These are phyloP conservation scores for Drusus annulatus DNA, from an alignment of 1,140 invertebrate species.

Conservation along the genomic window DNA sequence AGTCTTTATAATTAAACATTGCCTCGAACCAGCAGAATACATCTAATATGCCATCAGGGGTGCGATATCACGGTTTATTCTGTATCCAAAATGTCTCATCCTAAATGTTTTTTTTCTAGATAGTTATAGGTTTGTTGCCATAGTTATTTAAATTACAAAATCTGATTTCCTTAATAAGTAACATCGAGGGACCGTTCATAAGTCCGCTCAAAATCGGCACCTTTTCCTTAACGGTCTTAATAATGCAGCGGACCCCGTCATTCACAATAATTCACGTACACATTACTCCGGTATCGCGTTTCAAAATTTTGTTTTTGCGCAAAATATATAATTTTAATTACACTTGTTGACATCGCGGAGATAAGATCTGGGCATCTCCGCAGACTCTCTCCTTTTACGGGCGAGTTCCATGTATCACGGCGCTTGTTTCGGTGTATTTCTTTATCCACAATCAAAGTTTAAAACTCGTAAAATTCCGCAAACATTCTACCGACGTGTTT, in stretches of 20 bases:
- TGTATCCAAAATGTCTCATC: too few species aligned
- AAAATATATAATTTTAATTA: slow-evolving; percentile 34
- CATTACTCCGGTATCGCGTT: not conserved
- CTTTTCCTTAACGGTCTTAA: not conserved
- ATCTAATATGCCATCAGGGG: too few species aligned
- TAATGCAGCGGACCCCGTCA: not conserved
- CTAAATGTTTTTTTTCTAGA: too few species aligned
- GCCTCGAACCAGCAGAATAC: too few species aligned
- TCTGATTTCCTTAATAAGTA: not conserved
- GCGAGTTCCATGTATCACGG: not conserved
- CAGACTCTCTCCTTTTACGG: slow-evolving; percentile 11
- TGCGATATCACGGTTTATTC: too few species aligned
- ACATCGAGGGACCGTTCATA: not conserved
- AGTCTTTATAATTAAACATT: too few species aligned
- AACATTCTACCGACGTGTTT: slow-evolving; percentile 16
- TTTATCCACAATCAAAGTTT: slow-evolving; percentile 20
- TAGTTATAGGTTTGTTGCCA: too few species aligned
- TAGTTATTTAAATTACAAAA: not conserved
- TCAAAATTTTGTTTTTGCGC: slow-evolving; percentile 17
- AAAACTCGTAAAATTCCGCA: slow-evolving; percentile 21
- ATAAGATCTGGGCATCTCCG: slow-evolving; percentile 19
- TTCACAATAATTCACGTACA: not conserved
- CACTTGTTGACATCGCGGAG: slow-evolving; percentile 6
- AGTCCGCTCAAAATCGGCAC: not conserved
- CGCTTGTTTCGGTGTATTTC: slow-evolving; percentile 1